A percentile compares a stretch with the other conserved stretches of the same genome.
These are phyloP conservation scores for Eustalomyia histrio DNA, from an alignment of 2,888 invertebrate species.

Conservation along the genomic window DNA sequence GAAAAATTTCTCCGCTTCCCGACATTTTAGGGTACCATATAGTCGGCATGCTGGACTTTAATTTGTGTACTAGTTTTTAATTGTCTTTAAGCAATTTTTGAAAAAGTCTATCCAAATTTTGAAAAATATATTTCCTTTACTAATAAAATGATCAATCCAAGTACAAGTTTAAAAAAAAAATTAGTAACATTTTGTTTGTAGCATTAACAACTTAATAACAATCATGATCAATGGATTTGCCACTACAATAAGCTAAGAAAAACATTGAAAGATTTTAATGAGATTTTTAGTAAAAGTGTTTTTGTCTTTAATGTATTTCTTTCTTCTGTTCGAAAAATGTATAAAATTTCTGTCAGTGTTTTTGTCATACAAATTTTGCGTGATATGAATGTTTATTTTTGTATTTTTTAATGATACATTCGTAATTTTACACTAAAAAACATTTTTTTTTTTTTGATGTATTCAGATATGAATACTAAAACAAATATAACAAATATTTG, in stretches of 20 bases:
- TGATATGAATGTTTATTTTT: neutral
- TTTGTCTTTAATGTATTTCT: neutral
- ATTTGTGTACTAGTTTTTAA: no score
- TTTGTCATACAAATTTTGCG: neutral
- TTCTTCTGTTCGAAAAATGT: neutral
- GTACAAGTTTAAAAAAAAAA: neutral
- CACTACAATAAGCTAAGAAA: constrained; percentile 34
- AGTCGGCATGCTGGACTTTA: no score
- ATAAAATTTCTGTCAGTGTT: neutral
- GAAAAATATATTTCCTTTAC: no score
- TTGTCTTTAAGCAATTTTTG: no score
- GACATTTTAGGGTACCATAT: no score
- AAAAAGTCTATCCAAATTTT: no score
- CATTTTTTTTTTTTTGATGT: constrained; percentile 9
- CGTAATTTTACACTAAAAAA: neutral
- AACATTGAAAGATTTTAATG: neutral
- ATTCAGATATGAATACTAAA: constrained; percentile 20
- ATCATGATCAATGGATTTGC: constrained; percentile 44
- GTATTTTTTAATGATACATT: neutral
- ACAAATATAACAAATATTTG: constrained; percentile 18
- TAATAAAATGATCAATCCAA: neutral
- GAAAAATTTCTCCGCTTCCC: no score
- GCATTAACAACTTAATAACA: constrained; percentile 7
- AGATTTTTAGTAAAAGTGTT: neutral
- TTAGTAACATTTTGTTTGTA: constrained; percentile 24